phyloP scores from a whole-genome alignment of 2,113 vertebrate genomes.

The Mesitornis unicolor region DNA sequence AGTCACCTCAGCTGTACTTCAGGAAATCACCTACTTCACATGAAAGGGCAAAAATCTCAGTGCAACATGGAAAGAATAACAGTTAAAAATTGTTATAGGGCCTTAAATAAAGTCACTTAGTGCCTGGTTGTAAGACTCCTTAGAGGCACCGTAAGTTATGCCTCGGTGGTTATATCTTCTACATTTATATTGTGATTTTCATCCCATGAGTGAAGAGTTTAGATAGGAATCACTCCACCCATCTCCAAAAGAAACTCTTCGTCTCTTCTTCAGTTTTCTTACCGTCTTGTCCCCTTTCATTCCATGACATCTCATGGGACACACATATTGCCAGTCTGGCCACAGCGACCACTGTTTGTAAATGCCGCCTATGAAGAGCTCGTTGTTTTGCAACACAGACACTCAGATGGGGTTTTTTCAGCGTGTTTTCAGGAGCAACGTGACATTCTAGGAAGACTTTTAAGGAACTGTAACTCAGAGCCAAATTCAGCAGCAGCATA shows the following conservation, averaged over 20 bases:
- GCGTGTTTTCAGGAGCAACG: neutral
- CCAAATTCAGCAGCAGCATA: constrained; percentile 31
- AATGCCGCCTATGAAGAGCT: neutral
- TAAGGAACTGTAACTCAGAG: constrained; percentile 36
- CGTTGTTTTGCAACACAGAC: neutral
- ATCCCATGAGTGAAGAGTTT: neutral
- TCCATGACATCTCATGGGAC: neutral
- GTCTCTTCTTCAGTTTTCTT: too few species aligned
- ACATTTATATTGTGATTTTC: neutral
- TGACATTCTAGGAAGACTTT: constrained; percentile 31
- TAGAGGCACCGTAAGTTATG: neutral
- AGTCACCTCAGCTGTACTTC: neutral
- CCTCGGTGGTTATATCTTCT: neutral
- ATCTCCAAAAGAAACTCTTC: neutral
- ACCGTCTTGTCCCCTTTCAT: too few species aligned
- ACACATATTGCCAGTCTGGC: neutral
- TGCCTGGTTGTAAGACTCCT: neutral
- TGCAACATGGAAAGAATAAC: neutral
- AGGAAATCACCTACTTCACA: neutral
- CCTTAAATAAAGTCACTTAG: neutral
- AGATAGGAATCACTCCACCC: neutral
- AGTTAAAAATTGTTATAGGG: neutral
- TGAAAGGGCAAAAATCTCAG: neutral
- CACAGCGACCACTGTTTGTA: neutral
- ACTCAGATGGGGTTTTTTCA: neutral